Conservation (phyloP, 1,140 invertebrate species). For the Melanaphis sacchari region DNA sequence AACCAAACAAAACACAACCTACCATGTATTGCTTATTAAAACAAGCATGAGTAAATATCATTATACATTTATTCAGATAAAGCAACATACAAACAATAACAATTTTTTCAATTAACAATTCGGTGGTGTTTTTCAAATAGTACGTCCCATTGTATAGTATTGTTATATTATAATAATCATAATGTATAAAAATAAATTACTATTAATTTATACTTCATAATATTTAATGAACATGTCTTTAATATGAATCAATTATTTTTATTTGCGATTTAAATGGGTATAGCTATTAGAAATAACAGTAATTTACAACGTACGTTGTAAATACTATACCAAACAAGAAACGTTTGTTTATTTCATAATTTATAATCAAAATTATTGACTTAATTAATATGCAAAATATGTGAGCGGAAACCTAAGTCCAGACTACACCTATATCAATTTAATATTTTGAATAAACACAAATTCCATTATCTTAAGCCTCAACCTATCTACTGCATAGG, state of each 20-base stretch:
- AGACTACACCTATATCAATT: not conserved
- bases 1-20: not conserved
- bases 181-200: not conserved
- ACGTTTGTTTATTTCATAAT: not conserved
- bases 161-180: not conserved
- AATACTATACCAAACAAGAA: not conserved
- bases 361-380: not conserved
- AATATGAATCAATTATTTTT: not conserved
- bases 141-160: not conserved
- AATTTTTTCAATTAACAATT: not conserved
- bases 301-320: not conserved
- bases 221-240: not conserved
- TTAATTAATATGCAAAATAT: not conserved
- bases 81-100: not conserved
- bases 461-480: not conserved
- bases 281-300: not conserved
- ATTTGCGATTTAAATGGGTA: not conserved
- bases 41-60: not conserved
- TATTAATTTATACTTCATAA: not conserved
- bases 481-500: not conserved
- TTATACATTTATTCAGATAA: not conserved
- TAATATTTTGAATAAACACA: constrained; percentile 15
- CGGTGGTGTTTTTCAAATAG: not conserved
- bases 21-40: not conserved
- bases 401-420: not conserved